Base-by-base conservation (phyloP, 2,113 vertebrate genomes). In the Psophia crepitans region DNA sequence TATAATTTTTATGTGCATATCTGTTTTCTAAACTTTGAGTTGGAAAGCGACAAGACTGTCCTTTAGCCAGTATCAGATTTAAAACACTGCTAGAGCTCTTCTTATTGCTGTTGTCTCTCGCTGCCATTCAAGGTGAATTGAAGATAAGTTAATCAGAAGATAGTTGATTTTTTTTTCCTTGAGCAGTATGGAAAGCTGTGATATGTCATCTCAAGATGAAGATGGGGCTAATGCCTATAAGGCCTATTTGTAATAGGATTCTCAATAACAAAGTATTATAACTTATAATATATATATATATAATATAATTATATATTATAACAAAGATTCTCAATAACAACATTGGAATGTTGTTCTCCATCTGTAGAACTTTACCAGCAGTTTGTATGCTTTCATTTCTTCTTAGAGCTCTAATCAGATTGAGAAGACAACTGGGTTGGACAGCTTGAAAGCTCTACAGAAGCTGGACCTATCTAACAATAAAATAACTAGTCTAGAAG, bases 381-480 rank as follows among this genome's bases (percentile, higher is more conserved):
- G 1, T 63, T 92, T 53, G 4, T 63, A 15, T 77, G 32, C 37
- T 65, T 94, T 92, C 17, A 11, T 97, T 86, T 33, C 44, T 96
- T 96, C 51, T 63, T 92, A 99, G 99, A 98, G 97, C 79, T 98
- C 96, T 65, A 99, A 99, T 97, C 95, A 95, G 87, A 98, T 99
- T 48, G 89, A 98, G 94, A 98, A 87, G 56, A 98, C 98, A 58
- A 97, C 97, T 22, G 99, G 98, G 43, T 89, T 99, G 95, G 98
- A 98, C 60, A 97, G 95, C 12, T 92, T 99, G 33, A 98, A 87
- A 96, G 66, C 19, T 32, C 98, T 99, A 6, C 98, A 97, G 94
- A 92, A 96, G 8, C 82, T 99, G 46, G 98, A 99, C 85, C 94
- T 99, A 97, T 99, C 99, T 43, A 69, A 90, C 54, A 99, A 99